These are phyloP conservation scores for Trachythela sp. DNA, from an alignment of 64 coral and sea anemone genomes.

Conservation along the genomic window DNA sequence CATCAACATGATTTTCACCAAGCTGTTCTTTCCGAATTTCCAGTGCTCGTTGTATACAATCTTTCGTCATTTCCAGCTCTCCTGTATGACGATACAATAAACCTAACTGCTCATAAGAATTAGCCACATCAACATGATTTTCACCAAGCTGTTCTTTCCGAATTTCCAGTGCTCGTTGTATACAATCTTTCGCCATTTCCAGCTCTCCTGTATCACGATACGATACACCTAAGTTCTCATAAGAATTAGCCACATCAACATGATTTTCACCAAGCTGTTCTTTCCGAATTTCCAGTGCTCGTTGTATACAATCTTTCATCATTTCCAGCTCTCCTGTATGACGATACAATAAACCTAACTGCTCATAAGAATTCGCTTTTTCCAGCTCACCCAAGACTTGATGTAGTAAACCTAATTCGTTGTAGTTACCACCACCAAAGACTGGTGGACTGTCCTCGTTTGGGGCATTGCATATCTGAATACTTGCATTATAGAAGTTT, in stretches of 20 bases:
- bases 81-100: not conserved
- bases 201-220: not conserved
- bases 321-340: not conserved
- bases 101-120: not conserved
- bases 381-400: not conserved
- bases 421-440: not conserved
- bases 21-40: no score
- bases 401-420: not conserved
- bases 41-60: not conserved
- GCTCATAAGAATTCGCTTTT: not conserved
- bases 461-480: not conserved
- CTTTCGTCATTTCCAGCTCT: not conserved
- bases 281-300: not conserved
- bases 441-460: not conserved
- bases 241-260: not conserved
- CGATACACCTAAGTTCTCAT: not conserved
- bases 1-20: no score
- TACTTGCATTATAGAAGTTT: not conserved
- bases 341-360: not conserved
- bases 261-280: not conserved
- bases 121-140: not conserved
- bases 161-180: not conserved
- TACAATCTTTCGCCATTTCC: not conserved
- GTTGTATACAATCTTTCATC: not conserved
- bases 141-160: not conserved